phyloP scores from a whole-genome alignment of 2,113 vertebrate genomes.

The Misgurnus anguillicaudatus region DNA sequence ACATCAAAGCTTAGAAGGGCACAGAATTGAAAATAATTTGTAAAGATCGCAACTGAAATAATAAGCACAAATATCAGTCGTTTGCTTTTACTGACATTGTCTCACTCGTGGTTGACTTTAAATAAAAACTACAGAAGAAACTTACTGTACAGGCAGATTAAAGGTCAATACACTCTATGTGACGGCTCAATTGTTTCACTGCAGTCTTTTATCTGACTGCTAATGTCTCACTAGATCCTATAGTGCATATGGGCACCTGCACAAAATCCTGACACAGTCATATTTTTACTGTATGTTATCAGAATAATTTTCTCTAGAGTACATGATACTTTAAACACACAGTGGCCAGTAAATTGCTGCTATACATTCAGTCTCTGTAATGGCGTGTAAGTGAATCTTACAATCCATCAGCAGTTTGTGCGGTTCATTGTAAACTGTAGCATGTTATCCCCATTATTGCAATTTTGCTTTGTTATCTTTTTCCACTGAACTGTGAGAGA shows the following conservation, averaged over 20 bases:
- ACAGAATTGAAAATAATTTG: conserved; percentile 19
- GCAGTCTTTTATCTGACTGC: conserved; percentile 9
- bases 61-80: conserved; percentile 14
- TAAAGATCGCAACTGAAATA: neutral
- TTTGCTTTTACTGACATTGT: conserved; percentile 17
- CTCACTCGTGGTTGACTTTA: neutral
- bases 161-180: neutral
- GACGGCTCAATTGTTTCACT: neutral
- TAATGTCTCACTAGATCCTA: neutral
- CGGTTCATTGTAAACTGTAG: conserved; percentile 37
- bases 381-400: conserved; percentile 60
- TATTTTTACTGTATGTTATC: too few species aligned
- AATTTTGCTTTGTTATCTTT: conserved; percentile 16
- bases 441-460: conserved; percentile 54
- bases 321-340: conserved; percentile 8
- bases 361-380: conserved; percentile 57
- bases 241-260: neutral
- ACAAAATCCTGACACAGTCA: neutral
- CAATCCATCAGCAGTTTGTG: conserved; percentile 37
- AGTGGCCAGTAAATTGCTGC: conserved; percentile 62
- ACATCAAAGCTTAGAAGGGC: conserved; percentile 26
- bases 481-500: neutral
- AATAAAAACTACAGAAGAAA: neutral
- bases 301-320: neutral
- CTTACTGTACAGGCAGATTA: neutral